Base-by-base conservation (phyloP, 2,888 invertebrate genomes). In the Cyrtodaria siliqua region DNA sequence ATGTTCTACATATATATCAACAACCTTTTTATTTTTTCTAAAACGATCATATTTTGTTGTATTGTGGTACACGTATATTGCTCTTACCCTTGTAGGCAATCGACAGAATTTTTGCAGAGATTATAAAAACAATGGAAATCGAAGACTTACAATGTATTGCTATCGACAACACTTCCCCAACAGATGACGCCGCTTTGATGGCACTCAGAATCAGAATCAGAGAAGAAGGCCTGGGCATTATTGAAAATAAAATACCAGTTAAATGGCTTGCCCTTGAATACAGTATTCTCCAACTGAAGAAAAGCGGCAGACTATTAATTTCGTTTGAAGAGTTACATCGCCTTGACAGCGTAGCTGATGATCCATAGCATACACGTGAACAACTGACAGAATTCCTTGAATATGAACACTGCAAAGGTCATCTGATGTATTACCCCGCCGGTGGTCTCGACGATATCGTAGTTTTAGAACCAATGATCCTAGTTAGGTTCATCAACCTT, bases 231-330 rank as follows among this genome's bases (percentile, higher is more conserved):
- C 38, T 66, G 16, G 72, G 72, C 6, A 44, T 72, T 14, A 55
- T 47, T 2, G 66, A 72, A 27, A 56, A 66, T 38, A 59, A 72
- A 40, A 55, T 72, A 18, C 42, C 53, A 14, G 72, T 66, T 40
- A 60, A 59, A 29, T 72, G 72, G 72, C 60, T 72, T 16, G 52
- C 64, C 53, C 47, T 72, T 1, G 72, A 72, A 40, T 42, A 55
- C 23, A 55, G 42, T 24, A 29, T 72, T 2, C 33, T 33, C 33
- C 4, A 12, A 33, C 38, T 18, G 40, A 60, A 27, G 66, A 72
- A 24, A n/a, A 20, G n/a, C 3, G 20, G 0, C 55, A n/a, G 1
- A 20, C 38, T 16, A 44, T 29, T 26, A 8, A 66, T 1, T 24
- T 64, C 20, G 33, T 16, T 6, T 60, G 18, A 42, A 23, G 60